Conservation (phyloP, 2,888 invertebrate species). For the Thera obeliscata region DNA sequence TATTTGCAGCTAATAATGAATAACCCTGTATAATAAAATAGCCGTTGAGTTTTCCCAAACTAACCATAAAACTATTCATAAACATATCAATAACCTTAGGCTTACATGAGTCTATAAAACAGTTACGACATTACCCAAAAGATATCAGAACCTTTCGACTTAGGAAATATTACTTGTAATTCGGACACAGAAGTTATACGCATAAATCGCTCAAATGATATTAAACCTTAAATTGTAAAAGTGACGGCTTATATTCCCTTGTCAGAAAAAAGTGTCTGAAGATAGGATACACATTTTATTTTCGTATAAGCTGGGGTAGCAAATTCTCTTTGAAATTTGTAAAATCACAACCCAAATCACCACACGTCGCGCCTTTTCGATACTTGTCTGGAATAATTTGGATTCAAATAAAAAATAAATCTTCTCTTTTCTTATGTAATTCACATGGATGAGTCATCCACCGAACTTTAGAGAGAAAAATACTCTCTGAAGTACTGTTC, state of each 20-base stretch:
- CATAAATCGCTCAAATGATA: too few species aligned
- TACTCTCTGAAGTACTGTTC: too few species aligned
- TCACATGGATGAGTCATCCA: too few species aligned
- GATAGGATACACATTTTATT: not conserved
- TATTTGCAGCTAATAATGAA: too few species aligned
- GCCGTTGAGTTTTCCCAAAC: conserved; percentile 22
- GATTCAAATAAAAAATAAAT: too few species aligned
- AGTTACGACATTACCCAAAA: conserved; percentile 18
- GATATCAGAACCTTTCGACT: conserved; percentile 10
- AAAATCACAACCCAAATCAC: not conserved
- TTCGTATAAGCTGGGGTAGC: not conserved
- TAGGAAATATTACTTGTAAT: not conserved
- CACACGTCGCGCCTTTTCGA: too few species aligned
- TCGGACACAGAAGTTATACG: too few species aligned
- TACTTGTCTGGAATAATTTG: too few species aligned
- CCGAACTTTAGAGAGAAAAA: too few species aligned
- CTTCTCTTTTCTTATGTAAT: too few species aligned
- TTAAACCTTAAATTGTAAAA: too few species aligned
- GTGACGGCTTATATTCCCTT: too few species aligned
- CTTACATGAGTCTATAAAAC: conserved; percentile 20
- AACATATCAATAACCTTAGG: conserved; percentile 25
- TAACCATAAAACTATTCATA: conserved; percentile 29
- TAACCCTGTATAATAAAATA: conserved; percentile 14
- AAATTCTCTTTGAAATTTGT: not conserved
- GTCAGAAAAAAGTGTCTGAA: not conserved